A percentile compares a stretch with the other conserved stretches of the same genome.
phyloP scores from a whole-genome alignment of 2,888 invertebrate genomes.

The Euplexia lucipara region DNA sequence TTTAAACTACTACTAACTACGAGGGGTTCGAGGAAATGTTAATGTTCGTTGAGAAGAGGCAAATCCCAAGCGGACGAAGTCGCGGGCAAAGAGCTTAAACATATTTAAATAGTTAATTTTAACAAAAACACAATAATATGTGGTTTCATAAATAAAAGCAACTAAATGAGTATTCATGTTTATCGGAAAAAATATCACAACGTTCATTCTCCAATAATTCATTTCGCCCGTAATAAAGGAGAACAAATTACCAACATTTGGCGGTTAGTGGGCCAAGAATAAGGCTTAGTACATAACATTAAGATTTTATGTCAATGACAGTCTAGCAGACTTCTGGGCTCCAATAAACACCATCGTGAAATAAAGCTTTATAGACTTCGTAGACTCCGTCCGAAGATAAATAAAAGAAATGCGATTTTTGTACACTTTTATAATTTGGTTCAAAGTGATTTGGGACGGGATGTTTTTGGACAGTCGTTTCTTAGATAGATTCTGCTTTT shows the following conservation, averaged over 20 bases:
- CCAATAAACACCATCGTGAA: conserved; percentile 42
- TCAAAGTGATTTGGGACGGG: conserved; percentile 5
- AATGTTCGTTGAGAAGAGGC: too few relatives aligned
- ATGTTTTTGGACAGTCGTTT: background rate
- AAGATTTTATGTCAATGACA: conserved; percentile 45
- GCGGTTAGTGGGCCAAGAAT: conserved; percentile 28
- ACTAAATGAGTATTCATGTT: background rate
- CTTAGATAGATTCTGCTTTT: conserved; percentile 1
- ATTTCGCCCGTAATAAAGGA: conserved; percentile 36
- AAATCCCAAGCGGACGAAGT: too few relatives aligned
- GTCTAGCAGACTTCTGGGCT: conserved; percentile 29
- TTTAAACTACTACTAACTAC: too few relatives aligned
- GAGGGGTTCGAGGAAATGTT: too few relatives aligned
- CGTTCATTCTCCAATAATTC: conserved; percentile 20
- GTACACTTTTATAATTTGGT: conserved; percentile 21
- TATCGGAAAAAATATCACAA: conserved; percentile 12
- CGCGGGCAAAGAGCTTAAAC: too few relatives aligned
- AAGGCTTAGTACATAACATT: conserved; percentile 34
- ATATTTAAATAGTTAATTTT: too few relatives aligned
- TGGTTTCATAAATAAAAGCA: background rate
- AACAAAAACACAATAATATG: background rate
- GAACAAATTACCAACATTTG: conserved; percentile 37
- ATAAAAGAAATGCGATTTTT: background rate
- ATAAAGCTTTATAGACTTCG: conserved; percentile 36
- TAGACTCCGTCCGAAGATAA: background rate